phyloP scores from a whole-genome alignment of 1,140 invertebrate species.

The Ephestia elutella region DNA sequence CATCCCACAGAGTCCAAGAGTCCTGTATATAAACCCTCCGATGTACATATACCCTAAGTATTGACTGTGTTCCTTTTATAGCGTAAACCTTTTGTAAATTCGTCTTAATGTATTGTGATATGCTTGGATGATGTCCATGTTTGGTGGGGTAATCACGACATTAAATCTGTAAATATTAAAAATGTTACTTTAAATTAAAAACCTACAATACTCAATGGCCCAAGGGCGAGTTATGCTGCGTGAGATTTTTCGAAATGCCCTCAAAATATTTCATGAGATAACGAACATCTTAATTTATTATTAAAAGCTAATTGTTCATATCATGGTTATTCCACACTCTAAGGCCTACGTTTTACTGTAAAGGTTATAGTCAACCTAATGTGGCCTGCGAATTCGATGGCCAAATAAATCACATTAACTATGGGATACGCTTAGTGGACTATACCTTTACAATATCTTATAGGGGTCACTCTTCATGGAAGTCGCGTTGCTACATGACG shows the following conservation, averaged over 20 bases:
- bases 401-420: no score
- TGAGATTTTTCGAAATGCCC: no score
- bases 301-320: not conserved
- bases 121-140: not conserved
- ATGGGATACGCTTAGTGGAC: no score
- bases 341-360: not conserved
- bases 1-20: constrained; percentile 88
- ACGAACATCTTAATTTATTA: not conserved
- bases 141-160: not conserved
- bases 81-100: constrained; percentile 39
- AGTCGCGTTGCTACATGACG: no score
- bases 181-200: constrained; percentile 22
- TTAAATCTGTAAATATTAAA: not conserved
- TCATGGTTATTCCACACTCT: not conserved
- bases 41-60: constrained; percentile 37
- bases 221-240: no score
- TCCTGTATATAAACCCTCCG: constrained; percentile 82
- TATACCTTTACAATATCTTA: no score
- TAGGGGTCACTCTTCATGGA: no score
- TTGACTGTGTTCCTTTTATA: constrained; percentile 53
- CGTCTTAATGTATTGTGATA: constrained; percentile 8
- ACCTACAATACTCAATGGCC: no score
- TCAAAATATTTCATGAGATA: constrained; percentile 26
- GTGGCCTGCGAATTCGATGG: no score
- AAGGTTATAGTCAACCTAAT: not conserved